phyloP scores from a whole-genome alignment of 37 sponge, comb jelly and placozoan species.

The Cladorhizidae sp. region DNA sequence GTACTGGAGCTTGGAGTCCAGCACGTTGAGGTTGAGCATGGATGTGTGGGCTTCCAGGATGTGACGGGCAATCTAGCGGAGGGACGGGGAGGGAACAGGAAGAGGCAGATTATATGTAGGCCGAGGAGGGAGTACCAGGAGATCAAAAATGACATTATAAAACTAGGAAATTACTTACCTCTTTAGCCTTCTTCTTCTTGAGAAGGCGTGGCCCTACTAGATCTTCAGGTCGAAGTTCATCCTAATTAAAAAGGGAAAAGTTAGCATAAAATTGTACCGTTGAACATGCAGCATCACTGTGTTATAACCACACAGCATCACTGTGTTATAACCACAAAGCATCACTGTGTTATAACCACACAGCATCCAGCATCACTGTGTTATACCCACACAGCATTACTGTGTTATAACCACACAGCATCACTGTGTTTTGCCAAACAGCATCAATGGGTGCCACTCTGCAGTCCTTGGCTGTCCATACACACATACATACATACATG shows the following conservation, averaged over 20 bases:
- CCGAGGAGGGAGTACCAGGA: background rate
- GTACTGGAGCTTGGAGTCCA: constrained; percentile 92
- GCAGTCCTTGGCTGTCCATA: no score
- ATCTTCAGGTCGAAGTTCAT: constrained; percentile 87
- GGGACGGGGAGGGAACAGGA: background rate
- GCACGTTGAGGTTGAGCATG: constrained; percentile 72
- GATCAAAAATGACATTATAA: background rate
- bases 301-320: background rate
- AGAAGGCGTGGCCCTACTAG: constrained; percentile 77
- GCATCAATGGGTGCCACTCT: no score
- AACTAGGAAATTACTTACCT: constrained; percentile 32
- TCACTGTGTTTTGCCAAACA: no score
- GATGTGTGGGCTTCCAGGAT: constrained; percentile 86
- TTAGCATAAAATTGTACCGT: background rate
- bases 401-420: no score
- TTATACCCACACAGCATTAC: no score
- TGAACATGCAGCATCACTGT: no score
- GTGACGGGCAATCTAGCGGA: constrained; percentile 66
- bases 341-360: no score
- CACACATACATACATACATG: no score
- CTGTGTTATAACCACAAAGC: no score
- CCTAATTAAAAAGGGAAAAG: constrained; percentile 22
- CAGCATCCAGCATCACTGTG: no score
- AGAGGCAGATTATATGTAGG: background rate
- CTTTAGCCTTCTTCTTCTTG: constrained; percentile 88